Evolutionary conservation across 2,888 invertebrate species (phyloP).

Genomic region (Meiosimyza decipiens): DNA sequence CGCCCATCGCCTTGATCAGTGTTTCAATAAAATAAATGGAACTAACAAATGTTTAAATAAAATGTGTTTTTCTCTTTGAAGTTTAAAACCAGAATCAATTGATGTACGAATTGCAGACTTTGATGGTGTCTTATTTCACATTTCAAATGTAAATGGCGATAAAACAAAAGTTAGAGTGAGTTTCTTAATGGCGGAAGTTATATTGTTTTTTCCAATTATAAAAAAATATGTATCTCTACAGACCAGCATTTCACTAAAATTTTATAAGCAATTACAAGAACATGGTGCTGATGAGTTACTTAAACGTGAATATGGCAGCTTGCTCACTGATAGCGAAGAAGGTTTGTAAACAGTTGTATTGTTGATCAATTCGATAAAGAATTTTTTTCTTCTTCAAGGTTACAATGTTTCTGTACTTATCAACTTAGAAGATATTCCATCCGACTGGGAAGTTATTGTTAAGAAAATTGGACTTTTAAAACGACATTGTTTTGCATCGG

Average conservation of each 20-base stretch:
- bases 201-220: not conserved
- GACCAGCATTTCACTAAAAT: constrained; percentile 98
- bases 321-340: constrained; percentile 86
- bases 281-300: constrained; percentile 98
- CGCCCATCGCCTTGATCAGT: no score
- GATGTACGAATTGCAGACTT: constrained; percentile 97
- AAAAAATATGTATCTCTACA: constrained; percentile 61
- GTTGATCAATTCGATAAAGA: not conserved
- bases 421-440: constrained; percentile 92
- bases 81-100: constrained; percentile 90
- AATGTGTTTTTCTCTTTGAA: constrained; percentile 43
- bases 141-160: constrained; percentile 96
- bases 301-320: constrained; percentile 89
- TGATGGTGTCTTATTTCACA: constrained; percentile 98
- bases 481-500: constrained; percentile 98
- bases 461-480: constrained; percentile 94
- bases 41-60: no score
- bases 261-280: constrained; percentile 97
- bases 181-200: constrained; percentile 1
- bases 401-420: constrained; percentile 95
- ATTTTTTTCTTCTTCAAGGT: constrained; percentile 69
- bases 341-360: constrained; percentile 65
- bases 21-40: no score
- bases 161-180: constrained; percentile 97
- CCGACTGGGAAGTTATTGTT: constrained; percentile 88